Evolutionary conservation across 2,888 invertebrate genomes (phyloP).

Genomic region (Steinernema carpocapsae): DNA sequence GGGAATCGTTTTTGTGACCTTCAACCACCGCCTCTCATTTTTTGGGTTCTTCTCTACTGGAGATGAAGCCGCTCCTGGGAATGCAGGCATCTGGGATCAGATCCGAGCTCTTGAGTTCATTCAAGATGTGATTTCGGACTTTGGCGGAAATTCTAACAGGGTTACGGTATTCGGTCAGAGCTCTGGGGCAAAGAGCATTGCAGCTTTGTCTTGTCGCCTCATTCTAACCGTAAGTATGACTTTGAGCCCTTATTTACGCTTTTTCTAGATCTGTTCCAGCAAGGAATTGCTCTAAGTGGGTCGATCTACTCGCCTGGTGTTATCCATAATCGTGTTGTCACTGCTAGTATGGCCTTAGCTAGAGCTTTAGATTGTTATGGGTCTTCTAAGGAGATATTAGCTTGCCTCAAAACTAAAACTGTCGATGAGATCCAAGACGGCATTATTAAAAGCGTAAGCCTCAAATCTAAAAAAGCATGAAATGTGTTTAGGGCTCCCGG

Average conservation of each 20-base stretch:
- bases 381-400: constrained; percentile 43
- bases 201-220: constrained; percentile 46
- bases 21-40: constrained; percentile 89
- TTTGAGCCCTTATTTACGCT: neutral
- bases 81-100: constrained; percentile 50
- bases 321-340: constrained; percentile 48
- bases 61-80: constrained; percentile 43
- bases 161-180: constrained; percentile 24
- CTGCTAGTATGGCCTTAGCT: constrained; percentile 43
- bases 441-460: constrained; percentile 28
- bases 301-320: constrained; percentile 52
- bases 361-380: constrained; percentile 46
- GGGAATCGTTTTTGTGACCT: constrained; percentile 86
- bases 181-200: constrained; percentile 5
- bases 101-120: constrained; percentile 41
- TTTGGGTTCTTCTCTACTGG: constrained; percentile 73
- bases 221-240: constrained; percentile 30
- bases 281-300: constrained; percentile 55
- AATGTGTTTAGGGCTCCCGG: neutral
- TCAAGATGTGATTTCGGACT: constrained; percentile 37
- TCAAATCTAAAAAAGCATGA: too few relatives aligned
- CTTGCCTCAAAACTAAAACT: constrained; percentile 50
- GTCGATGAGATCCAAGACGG: constrained; percentile 47
- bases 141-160: constrained; percentile 24
- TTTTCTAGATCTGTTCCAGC: constrained; percentile 53